Evolutionary conservation across 2,888 invertebrate genomes (phyloP).

Genomic region (Bursaphelenchus okinawaensis): DNA sequence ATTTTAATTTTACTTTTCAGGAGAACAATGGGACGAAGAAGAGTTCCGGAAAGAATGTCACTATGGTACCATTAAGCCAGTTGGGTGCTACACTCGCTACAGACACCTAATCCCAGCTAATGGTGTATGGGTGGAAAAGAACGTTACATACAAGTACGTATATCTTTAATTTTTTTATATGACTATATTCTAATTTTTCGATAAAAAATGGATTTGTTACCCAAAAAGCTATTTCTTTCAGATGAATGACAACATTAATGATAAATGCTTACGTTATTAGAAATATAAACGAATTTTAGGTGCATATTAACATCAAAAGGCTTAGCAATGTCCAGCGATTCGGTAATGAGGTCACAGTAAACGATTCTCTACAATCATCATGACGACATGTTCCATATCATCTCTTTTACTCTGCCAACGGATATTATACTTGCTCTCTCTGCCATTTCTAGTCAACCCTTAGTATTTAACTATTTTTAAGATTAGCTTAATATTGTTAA

Average conservation of each 20-base stretch:
- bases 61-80: background rate
- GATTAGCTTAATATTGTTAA: too few relatives aligned
- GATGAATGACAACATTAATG: too few relatives aligned
- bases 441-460: background rate
- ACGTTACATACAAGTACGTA: background rate
- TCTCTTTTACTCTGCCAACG: background rate
- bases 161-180: background rate
- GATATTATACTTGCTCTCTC: background rate
- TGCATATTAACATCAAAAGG: background rate
- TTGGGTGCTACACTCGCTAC: background rate
- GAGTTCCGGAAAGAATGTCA: background rate
- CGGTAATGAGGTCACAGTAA: too few relatives aligned
- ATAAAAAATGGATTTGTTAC: too few relatives aligned
- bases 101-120: background rate
- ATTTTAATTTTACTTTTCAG: too few relatives aligned
- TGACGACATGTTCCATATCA: background rate
- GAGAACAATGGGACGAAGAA: background rate
- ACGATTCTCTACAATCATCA: background rate
- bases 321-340: background rate
- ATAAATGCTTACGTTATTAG: too few relatives aligned
- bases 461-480: too few relatives aligned
- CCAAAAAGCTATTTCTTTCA: too few relatives aligned
- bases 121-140: background rate
- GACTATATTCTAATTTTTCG: too few relatives aligned
- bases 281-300: too few relatives aligned